Conservation (phyloP, 2,888 invertebrate species). For the Craniophora ligustri region DNA sequence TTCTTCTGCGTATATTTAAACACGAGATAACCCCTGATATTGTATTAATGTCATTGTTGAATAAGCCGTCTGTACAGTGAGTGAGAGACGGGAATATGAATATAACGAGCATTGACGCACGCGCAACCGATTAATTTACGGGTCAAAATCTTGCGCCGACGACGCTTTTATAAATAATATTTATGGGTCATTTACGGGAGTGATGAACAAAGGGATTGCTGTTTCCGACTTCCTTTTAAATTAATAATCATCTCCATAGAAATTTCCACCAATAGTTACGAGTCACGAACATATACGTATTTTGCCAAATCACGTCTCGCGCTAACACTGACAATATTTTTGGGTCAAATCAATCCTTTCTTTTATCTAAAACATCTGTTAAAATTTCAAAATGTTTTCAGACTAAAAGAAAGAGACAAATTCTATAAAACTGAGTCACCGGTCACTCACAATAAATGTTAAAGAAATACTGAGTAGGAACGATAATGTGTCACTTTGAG, state of each 20-base stretch:
- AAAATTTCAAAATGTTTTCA: background rate
- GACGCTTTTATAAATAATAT: conserved; percentile 48
- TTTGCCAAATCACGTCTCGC: background rate
- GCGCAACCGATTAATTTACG: conserved; percentile 46
- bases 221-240: conserved; percentile 4
- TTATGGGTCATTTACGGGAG: conserved; percentile 38
- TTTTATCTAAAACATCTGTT: background rate
- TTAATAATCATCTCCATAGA: background rate
- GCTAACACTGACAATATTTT: conserved; percentile 9
- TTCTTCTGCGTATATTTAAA: conserved; percentile 60
- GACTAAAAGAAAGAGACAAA: background rate
- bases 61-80: conserved; percentile 40
- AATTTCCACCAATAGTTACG: background rate
- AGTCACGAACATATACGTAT: background rate
- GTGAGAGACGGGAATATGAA: conserved; percentile 20
- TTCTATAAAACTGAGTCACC: too few relatives aligned
- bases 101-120: conserved; percentile 54
- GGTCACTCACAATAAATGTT: too few relatives aligned
- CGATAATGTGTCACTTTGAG: too few relatives aligned
- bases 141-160: conserved; percentile 50
- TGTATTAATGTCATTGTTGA: conserved; percentile 54
- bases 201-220: conserved; percentile 22
- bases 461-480: too few relatives aligned
- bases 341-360: conserved; percentile 1
- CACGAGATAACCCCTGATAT: conserved; percentile 69